Percentiles rank a stretch among this genome's conserved stretches.
Evolutionary conservation across 2,797 vertebrate genomes (phyloP).

Genomic region (Scolopax rusticola): DNA sequence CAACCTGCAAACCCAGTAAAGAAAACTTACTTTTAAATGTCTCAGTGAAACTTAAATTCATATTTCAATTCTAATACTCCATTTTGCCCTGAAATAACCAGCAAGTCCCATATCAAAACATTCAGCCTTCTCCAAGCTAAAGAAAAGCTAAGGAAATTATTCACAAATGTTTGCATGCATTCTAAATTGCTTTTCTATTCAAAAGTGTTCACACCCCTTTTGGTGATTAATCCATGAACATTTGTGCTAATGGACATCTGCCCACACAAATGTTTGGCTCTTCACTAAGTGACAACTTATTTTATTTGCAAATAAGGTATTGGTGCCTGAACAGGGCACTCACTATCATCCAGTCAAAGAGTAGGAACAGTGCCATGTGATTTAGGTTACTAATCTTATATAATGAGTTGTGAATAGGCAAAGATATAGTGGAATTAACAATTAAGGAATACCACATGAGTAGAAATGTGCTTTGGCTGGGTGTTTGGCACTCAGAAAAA

Average conservation of each 20-base stretch:
- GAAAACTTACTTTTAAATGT: neutral
- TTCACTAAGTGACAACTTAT: constrained; percentile 69
- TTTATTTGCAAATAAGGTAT: constrained; percentile 73
- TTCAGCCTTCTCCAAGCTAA: neutral
- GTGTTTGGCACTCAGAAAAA: neutral
- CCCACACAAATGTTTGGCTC: constrained; percentile 71
- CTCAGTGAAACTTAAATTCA: neutral
- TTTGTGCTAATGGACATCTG: constrained; percentile 74
- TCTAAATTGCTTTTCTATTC: constrained; percentile 60
- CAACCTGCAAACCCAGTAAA: neutral
- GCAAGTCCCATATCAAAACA: neutral
- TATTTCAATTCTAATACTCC: neutral
- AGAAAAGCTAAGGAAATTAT: constrained; percentile 32
- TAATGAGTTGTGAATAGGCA: constrained; percentile 25
- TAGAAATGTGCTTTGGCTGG: neutral
- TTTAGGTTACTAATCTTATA: constrained; percentile 38
- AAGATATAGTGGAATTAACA: constrained; percentile 25
- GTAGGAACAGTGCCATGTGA: constrained; percentile 18
- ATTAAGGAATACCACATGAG: neutral
- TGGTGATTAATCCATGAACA: constrained; percentile 69
- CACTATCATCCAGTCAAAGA: constrained; percentile 8
- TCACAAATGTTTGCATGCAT: constrained; percentile 64
- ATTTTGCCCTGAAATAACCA: neutral
- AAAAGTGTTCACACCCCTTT: constrained; percentile 64
- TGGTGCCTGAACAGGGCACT: constrained; percentile 35